Base-by-base conservation (phyloP, 2,888 invertebrate species). In the Fissipunctia ypsillon region DNA sequence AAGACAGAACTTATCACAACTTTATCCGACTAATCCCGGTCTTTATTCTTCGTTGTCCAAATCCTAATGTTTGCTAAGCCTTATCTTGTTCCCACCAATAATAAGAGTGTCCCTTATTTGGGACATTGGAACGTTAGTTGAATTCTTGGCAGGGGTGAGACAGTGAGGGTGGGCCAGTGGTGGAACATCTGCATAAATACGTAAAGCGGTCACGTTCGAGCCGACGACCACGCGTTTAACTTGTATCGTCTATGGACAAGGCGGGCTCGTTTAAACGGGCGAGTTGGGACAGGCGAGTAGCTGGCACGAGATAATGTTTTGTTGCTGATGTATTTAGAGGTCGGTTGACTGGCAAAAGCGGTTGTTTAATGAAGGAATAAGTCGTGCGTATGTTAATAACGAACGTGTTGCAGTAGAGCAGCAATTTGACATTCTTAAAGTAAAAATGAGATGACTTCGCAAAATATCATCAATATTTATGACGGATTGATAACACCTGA, bases 131-230 rank as follows among this genome's bases (percentile, higher is more conserved):
- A 91, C 93, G 91, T 91, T 92, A 92, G 92, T 92, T 90, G 93
- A 94, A 94, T 94, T 94, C 93, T 93, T 93, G 91, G 85, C 84
- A 86, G 82, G 80, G 81, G 87, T 79, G 78, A 83, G 57, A 66
- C 64, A 38, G 52, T 76, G 83, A 69, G 78, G 84, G 84, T 69
- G 74, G 81, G 65, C 57, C 82, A 14, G 67, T 69, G 70, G 71
- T 72, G 81, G 77, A 86, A 91, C 92, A 95, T 95, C 93, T 95
- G 95, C 95, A 95, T 95, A 95, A 95, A 94, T 94, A 94, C 90
- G 93, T 91, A 93, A 94, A 93, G 91, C 93, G 93, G 95, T 94
- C 95, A 95, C 95, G 95, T 95, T 88, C 90, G 87, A 88, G 86
- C 83, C 84, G 88, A 89, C 89, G 88, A 88, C 90, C 91, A 90